Base-by-base conservation (phyloP, 1,140 invertebrate species). In the Pygmarrhopalites habei region DNA sequence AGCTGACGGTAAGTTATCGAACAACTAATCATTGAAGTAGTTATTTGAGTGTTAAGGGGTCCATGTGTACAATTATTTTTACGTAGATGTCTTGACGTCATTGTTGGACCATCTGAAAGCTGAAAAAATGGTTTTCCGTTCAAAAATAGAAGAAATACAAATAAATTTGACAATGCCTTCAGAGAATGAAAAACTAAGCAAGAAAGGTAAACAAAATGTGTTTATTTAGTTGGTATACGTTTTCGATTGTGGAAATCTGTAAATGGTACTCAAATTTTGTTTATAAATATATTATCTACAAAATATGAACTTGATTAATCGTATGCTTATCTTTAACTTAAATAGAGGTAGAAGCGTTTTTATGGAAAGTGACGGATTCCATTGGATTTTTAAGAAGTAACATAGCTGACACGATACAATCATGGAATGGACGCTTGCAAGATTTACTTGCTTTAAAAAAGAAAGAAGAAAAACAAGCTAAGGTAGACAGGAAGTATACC, bases 111-210 rank as follows among this genome's bases (percentile, higher is more conserved):
- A 81, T 25, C 66, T 86, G 0, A 72, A 78, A 2, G 83, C 83
- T 61, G 86, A 90, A 72, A 82, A 85, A 65, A 76, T 78, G n/a
- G 75, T 77, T 35, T 89, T 89, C 60, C 86, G 86, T 68, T 81
- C 82, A 57, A 85, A 82, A 72, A 83, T 88, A 52, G 86, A 88
- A 73, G 84, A 87, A 64, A 82, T 88, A 49, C 87, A 90, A 69
- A 68, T 86, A 19, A 83, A 84, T 67, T 69, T 87, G 12, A 86
- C 84, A 0, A 85, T 83, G 0, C 82, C 83, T 0, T 81, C 78
- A 55, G 43, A 58, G 15, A 72, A 75, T 28, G 71, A 60, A 43
- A 41, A 61, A 43, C 28, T 62, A 32, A 64, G 58, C 51, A 39
- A 25, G 26, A 68, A 66, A 64, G 61, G 67, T 58, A 28, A 65